These are phyloP conservation scores for Sterna hirundo DNA, from an alignment of 2,113 vertebrate genomes.

Conservation along the genomic window DNA sequence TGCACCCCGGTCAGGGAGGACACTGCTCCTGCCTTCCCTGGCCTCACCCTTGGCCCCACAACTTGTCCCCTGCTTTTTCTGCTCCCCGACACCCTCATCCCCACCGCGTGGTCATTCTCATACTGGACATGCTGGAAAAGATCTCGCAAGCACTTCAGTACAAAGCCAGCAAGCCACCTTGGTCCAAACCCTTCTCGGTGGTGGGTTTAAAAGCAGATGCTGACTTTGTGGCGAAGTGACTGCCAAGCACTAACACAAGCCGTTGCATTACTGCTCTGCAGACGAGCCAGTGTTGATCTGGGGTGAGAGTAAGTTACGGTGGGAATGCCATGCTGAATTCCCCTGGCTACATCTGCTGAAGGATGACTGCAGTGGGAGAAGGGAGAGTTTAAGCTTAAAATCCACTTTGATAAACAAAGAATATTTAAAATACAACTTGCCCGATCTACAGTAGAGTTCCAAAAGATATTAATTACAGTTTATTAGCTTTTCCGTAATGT, in stretches of 20 bases:
- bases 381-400: neutral
- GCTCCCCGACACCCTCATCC: neutral
- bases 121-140: neutral
- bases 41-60: neutral
- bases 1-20: rapidly evolving
- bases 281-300: rapidly evolving
- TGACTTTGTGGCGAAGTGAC: neutral
- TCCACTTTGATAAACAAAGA: neutral
- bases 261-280: rapidly evolving
- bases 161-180: neutral
- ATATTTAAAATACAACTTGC: neutral
- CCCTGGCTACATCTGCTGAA: neutral
- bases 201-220: neutral
- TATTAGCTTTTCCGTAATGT: neutral
- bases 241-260: neutral
- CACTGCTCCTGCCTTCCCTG: neutral
- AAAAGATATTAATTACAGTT: neutral
- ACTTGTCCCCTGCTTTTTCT: neutral
- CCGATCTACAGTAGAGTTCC: rapidly evolving
- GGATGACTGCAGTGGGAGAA: neutral
- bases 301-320: neutral
- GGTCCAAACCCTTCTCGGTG: neutral
- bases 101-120: neutral
- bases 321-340: neutral
- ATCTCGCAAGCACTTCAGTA: neutral